Conservation (phyloP, 2,888 invertebrate genomes). For the Callosobruchus maculatus region DNA sequence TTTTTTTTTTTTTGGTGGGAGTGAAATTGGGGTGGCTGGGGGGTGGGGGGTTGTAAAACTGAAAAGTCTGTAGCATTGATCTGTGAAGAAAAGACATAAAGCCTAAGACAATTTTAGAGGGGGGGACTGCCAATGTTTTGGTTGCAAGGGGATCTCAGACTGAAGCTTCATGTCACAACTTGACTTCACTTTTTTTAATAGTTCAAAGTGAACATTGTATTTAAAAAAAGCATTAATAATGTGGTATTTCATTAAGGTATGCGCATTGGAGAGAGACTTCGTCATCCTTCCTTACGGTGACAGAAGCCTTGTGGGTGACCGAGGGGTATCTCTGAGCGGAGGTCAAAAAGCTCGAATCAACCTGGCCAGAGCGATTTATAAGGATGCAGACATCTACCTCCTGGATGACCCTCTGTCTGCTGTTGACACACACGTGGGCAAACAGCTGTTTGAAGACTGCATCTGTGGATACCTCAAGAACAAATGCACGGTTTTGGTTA, state of each 20-base stretch:
- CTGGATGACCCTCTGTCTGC: constrained; percentile 79
- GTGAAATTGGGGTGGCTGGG: too few relatives aligned
- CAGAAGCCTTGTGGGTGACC: constrained; percentile 71
- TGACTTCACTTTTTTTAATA: too few relatives aligned
- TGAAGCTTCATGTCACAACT: too few relatives aligned
- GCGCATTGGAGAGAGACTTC: constrained; percentile 66
- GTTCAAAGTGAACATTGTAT: too few relatives aligned
- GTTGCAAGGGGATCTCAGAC: too few relatives aligned
- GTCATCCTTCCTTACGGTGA: constrained; percentile 69
- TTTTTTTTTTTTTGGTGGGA: too few relatives aligned
- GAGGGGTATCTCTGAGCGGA: constrained; percentile 73
- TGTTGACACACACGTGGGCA: constrained; percentile 74
- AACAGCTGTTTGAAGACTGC: constrained; percentile 71
- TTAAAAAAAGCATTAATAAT: too few relatives aligned
- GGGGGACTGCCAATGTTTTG: too few relatives aligned
- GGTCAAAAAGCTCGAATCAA: constrained; percentile 79
- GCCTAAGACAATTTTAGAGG: too few relatives aligned
- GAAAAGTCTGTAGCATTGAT: too few relatives aligned
- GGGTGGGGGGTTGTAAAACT: too few relatives aligned
- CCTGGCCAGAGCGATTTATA: constrained; percentile 73
- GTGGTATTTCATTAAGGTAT: constrained; percentile 42
- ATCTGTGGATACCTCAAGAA: constrained; percentile 54
- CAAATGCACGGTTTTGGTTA: constrained; percentile 72
- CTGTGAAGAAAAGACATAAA: too few relatives aligned
- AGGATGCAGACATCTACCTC: constrained; percentile 71